These are phyloP conservation scores for Labeo catla DNA, from an alignment of 2,113 vertebrate genomes.

Conservation along the genomic window DNA sequence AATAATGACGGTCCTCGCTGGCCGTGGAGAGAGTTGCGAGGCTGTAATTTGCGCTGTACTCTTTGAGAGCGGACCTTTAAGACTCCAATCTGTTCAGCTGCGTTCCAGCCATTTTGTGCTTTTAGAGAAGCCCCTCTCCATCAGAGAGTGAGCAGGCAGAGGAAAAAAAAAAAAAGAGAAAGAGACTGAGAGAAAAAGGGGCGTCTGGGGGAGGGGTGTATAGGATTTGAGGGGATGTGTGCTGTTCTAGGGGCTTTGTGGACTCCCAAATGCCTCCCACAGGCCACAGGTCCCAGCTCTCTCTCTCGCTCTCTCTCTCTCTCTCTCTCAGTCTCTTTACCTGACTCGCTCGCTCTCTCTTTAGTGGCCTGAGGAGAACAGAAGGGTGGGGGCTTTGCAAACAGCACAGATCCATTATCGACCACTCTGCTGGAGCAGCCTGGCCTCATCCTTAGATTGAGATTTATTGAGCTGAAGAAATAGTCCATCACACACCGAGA, in stretches of 20 bases:
- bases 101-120: conserved; percentile 77
- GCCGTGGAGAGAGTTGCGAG: conserved; percentile 17
- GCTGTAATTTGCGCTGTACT: conserved; percentile 41
- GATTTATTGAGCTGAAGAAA: conserved; percentile 54
- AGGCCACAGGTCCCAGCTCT: conserved; percentile 58
- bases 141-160: conserved; percentile 36
- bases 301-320: conserved; percentile 37
- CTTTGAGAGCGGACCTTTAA: conserved; percentile 48
- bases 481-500: conserved; percentile 42
- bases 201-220: conserved; percentile 36
- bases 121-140: conserved; percentile 71
- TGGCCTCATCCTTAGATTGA: conserved; percentile 49
- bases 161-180: conserved; percentile 41
- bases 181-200: background rate
- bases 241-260: conserved; percentile 60
- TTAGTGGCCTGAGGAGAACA: conserved; percentile 23
- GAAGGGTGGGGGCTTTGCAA: conserved; percentile 50
- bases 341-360: conserved; percentile 35
- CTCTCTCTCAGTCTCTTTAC: conserved; percentile 17
- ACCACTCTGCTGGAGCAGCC: conserved; percentile 51
- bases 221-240: conserved; percentile 53
- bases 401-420: conserved; percentile 56
- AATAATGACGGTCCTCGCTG: conserved; percentile 14
- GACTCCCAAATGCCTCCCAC: conserved; percentile 60
- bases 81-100: conserved; percentile 68